Evolutionary conservation across 2,113 vertebrate species (phyloP).

Genomic region (Cygnus buccinator): DNA sequence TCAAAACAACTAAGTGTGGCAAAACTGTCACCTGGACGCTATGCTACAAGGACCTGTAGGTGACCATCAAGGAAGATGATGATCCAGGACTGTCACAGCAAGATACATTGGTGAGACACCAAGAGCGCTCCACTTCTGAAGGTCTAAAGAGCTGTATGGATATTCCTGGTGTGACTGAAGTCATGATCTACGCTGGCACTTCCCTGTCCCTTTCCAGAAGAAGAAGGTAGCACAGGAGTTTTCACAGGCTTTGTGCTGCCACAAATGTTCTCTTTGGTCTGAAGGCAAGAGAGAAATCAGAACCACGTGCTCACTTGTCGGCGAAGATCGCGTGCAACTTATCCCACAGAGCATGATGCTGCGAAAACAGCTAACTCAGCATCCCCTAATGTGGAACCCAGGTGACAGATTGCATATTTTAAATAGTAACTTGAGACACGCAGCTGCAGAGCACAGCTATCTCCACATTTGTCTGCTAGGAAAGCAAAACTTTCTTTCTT

Average conservation of each 20-base stretch:
- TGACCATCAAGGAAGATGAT: not conserved
- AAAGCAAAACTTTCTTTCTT: not conserved
- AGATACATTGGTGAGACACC: not conserved
- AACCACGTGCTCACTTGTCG: not conserved
- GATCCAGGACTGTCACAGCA: not conserved
- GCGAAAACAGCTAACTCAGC: not conserved
- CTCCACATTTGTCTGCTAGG: not conserved
- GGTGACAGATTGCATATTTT: not conserved
- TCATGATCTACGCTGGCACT: not conserved
- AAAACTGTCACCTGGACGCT: not conserved
- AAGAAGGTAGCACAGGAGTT: not conserved
- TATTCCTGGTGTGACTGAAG: not conserved
- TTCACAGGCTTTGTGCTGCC: not conserved
- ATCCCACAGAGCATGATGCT: not conserved
- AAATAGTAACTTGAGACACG: not conserved
- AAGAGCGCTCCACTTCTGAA: not conserved
- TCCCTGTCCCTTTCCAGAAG: not conserved
- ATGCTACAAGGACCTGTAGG: not conserved
- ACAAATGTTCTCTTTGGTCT: not conserved
- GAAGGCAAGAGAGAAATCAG: not conserved
- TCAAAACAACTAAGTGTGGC: not conserved
- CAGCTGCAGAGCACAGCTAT: not conserved
- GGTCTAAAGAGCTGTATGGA: not conserved
- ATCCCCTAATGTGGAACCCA: not conserved
- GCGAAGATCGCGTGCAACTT: fast-evolving